Evolutionary conservation across 2,888 invertebrate genomes (phyloP).

Genomic region (Eulithis testata): DNA sequence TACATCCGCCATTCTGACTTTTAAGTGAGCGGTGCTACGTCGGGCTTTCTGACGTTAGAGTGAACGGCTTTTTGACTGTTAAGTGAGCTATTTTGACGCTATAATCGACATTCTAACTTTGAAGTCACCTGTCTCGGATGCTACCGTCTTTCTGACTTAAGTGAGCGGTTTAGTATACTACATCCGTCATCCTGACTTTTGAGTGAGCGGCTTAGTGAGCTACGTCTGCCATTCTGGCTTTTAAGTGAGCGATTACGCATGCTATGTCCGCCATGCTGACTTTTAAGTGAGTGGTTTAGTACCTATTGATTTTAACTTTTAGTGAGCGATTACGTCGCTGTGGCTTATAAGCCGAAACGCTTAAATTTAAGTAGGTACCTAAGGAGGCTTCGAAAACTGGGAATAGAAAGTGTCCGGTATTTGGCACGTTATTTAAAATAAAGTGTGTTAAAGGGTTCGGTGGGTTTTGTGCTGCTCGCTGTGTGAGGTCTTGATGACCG

Average conservation of each 20-base stretch:
- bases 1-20: constrained; percentile 23
- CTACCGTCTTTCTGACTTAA: constrained; percentile 24
- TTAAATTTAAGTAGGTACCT: constrained; percentile 1
- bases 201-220: constrained; percentile 17
- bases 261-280: constrained; percentile 8
- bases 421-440: constrained; percentile 12
- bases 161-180: constrained; percentile 16
- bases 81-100: constrained; percentile 16
- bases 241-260: not conserved
- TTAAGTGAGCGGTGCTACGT: constrained; percentile 17
- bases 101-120: constrained; percentile 9
- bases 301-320: constrained; percentile 16
- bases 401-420: constrained; percentile 9
- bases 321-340: constrained; percentile 3
- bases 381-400: constrained; percentile 17
- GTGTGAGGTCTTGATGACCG: not conserved
- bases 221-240: constrained; percentile 8
- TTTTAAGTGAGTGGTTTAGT: too few relatives aligned
- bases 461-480: constrained; percentile 1
- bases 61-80: constrained; percentile 9
- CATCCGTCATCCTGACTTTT: constrained; percentile 16
- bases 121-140: constrained; percentile 21
- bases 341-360: constrained; percentile 15
- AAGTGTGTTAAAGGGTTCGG: constrained; percentile 5
- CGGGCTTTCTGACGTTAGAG: constrained; percentile 17